phyloP scores from a whole-genome alignment of 2,797 vertebrate genomes.

The Echiichthys vipera region DNA sequence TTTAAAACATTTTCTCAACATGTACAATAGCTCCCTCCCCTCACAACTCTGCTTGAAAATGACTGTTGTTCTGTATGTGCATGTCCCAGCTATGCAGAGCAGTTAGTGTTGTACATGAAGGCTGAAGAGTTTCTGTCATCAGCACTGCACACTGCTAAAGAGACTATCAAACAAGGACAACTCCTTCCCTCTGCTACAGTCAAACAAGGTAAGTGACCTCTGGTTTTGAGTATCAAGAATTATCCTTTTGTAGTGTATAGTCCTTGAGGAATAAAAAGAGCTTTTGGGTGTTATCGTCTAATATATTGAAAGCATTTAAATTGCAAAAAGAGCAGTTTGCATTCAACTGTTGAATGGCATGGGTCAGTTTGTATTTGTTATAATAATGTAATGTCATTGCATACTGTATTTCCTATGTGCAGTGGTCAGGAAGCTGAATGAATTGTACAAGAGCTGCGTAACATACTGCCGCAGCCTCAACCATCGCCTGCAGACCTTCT shows the following conservation, averaged over 20 bases:
- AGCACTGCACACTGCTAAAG: conserved; percentile 90
- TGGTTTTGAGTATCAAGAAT: neutral
- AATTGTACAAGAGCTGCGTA: conserved; percentile 94
- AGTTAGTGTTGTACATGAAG: conserved; percentile 96
- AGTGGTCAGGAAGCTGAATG: conserved; percentile 95
- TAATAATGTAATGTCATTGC: conserved; percentile 13
- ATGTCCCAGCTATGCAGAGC: conserved; percentile 90
- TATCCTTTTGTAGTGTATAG: neutral
- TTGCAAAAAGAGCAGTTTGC: neutral
- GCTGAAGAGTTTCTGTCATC: conserved; percentile 92
- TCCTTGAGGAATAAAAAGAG: neutral
- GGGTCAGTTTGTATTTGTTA: neutral
- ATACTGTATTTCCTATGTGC: conserved; percentile 27
- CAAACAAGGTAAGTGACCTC: conserved; percentile 89
- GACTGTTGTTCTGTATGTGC: conserved; percentile 12
- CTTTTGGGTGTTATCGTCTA: neutral
- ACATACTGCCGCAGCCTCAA: conserved; percentile 92
- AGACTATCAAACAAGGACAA: conserved; percentile 89
- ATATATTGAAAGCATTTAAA: neutral
- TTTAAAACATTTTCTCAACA: neutral
- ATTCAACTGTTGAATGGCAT: neutral
- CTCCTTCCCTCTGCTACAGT: conserved; percentile 92
- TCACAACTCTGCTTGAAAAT: neutral
- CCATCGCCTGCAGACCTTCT: conserved; percentile 91
- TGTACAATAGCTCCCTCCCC: neutral